Conservation (phyloP, 2,888 invertebrate species). For the Arctia plantaginis region DNA sequence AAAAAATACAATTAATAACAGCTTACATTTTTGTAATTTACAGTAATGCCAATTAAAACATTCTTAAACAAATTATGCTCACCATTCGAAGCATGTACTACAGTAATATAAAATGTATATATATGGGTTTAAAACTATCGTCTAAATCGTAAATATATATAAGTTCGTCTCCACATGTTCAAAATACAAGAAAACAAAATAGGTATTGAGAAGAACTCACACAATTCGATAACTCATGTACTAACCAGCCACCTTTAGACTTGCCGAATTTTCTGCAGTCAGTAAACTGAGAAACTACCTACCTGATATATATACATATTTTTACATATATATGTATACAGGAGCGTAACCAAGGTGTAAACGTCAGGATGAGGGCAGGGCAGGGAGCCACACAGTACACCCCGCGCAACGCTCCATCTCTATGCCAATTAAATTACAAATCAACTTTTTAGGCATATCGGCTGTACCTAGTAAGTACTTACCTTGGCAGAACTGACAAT, state of each 20-base stretch:
- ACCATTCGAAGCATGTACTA: background rate
- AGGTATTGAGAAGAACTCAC: background rate
- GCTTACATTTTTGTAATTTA: background rate
- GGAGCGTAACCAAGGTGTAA: no score
- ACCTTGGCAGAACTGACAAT: no score
- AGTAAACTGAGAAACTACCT: conserved; percentile 1
- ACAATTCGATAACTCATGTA: background rate
- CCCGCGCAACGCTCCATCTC: no score
- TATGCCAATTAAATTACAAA: no score
- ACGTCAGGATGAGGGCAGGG: no score
- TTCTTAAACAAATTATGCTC: background rate
- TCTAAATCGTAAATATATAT: background rate
- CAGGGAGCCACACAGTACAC: no score
- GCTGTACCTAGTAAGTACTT: no score
- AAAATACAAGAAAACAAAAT: background rate
- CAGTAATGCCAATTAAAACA: background rate
- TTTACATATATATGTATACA: background rate
- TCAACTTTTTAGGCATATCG: no score
- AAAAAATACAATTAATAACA: no score
- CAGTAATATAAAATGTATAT: background rate
- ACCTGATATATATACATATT: background rate
- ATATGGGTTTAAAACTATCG: no score
- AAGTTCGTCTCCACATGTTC: background rate
- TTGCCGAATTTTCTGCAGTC: background rate
- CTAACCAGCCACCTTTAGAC: background rate